phyloP scores from a whole-genome alignment of 2,888 invertebrate species.

The Parnassius apollo region DNA sequence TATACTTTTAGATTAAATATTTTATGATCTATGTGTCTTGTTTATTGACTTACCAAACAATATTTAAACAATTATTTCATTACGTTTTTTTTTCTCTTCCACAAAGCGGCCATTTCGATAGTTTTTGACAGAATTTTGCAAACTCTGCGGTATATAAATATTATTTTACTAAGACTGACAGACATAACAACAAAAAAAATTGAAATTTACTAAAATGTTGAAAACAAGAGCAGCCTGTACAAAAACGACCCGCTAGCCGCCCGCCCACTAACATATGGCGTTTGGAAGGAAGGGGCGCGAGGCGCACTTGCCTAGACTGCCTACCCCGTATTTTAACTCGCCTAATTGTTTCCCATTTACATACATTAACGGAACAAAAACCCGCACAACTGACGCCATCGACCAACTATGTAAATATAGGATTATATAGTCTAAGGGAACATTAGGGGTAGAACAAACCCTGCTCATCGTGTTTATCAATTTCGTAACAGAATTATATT shows the following conservation, averaged over 20 bases:
- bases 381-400: slow-evolving; percentile 67
- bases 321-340: slow-evolving; percentile 80
- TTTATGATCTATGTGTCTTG: too few species aligned
- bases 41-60: too few species aligned
- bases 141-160: too few species aligned
- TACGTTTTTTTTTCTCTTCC: too few species aligned
- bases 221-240: slow-evolving; percentile 24
- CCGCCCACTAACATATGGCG: slow-evolving; percentile 76
- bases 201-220: neutral
- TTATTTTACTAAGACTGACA: too few species aligned
- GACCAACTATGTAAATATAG: slow-evolving; percentile 66
- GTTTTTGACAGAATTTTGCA: too few species aligned
- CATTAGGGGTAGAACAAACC: slow-evolving; percentile 43
- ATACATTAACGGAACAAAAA: slow-evolving; percentile 77
- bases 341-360: slow-evolving; percentile 81
- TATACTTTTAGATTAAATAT: too few species aligned
- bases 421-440: slow-evolving; percentile 50
- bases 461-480: slow-evolving; percentile 51
- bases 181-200: too few species aligned
- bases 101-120: too few species aligned
- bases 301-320: slow-evolving; percentile 74
- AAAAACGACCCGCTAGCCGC: slow-evolving; percentile 36
- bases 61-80: too few species aligned
- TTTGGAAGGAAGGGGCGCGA: slow-evolving; percentile 63
- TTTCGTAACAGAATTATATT: slow-evolving; percentile 58